Base-by-base conservation (phyloP, 2,113 vertebrate species). In the Cygnus atratus region DNA sequence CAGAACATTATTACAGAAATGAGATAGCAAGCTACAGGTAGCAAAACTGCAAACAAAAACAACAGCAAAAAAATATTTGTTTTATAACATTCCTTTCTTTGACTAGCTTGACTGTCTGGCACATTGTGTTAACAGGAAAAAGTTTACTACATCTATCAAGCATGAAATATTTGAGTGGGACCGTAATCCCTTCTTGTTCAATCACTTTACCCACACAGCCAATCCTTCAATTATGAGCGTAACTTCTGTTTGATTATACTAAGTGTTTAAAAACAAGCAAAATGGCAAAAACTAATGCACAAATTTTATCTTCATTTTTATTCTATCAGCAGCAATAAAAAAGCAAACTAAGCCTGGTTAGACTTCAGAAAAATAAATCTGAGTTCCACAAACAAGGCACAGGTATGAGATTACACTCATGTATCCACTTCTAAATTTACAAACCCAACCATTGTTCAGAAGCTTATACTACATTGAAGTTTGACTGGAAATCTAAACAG, bases 241-340 rank as follows among this genome's bases (percentile, higher is more conserved):
- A 83, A 70, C 28, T 35, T 48, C 22, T 0, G 10, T 87, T 26
- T 0, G 0, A 76, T 65, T 63, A 78, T 1, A 54, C 12, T 15
- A 43, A 54, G 28, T 17, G 31, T 31, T 84, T 37, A 35, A 80
- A 21, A 86, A 58, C 13, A 87, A 70, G 44, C 4, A 29, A 89
- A 91, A 86, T 59, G 2, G 10, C 41, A 66, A 91, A 77, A 5
- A 37, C 15, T 39, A 57, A 58, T 14, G 22, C 13, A 68, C 17
- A 15, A 11, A 66, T 22, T 31, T 59, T 58, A 79, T n/a, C n/a
- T 35, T n/a, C 18, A 57, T 10, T 86, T 89, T 58, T 29, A 79
- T 63, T 21, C 8, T 48, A 3, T 48, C 46, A 28, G 88, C 2
- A 80, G 35, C 31, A 86, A 58, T 6, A 73, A 31, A 22, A 17